Percentiles rank a stretch among this genome's conserved stretches.
Evolutionary conservation across 2,113 vertebrate species (phyloP).

Genomic region (Menidia beryllina): DNA sequence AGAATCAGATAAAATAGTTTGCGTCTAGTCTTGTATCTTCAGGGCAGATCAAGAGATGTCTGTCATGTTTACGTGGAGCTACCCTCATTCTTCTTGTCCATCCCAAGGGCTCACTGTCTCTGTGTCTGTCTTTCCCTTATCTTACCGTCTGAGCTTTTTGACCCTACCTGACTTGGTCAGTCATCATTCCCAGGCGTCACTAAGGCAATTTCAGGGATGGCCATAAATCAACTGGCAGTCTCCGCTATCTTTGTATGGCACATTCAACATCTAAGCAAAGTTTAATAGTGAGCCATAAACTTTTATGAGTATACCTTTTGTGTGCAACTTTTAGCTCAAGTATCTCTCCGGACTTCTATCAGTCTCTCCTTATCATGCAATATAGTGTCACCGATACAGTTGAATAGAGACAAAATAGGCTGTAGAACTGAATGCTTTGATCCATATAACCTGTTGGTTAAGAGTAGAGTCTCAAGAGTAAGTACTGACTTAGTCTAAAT

Average conservation of each 20-base stretch:
- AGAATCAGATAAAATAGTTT: constrained; percentile 62
- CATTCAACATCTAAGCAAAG: constrained; percentile 81
- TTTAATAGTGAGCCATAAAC: constrained; percentile 82
- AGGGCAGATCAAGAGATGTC: constrained; percentile 73
- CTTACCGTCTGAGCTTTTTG: constrained; percentile 66
- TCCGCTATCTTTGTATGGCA: constrained; percentile 74
- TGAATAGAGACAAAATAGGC: constrained; percentile 54
- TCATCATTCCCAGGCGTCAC: constrained; percentile 77
- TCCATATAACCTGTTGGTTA: constrained; percentile 48
- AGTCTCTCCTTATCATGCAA: constrained; percentile 66
- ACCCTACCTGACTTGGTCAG: constrained; percentile 69
- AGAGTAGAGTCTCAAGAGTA: constrained; percentile 28
- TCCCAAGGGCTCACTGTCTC: constrained; percentile 60
- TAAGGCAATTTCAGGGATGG: constrained; percentile 72
- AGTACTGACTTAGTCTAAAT: constrained; percentile 48
- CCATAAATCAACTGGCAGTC: constrained; percentile 78
- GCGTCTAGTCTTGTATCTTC: constrained; percentile 67
- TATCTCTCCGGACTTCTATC: constrained; percentile 64
- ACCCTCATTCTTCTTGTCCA: constrained; percentile 64
- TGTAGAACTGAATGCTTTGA: constrained; percentile 31
- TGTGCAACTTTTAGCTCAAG: constrained; percentile 60
- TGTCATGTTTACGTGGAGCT: constrained; percentile 63
- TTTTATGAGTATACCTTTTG: constrained; percentile 77
- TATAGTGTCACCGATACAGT: constrained; percentile 49
- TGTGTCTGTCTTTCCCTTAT: constrained; percentile 66